phyloP scores from a whole-genome alignment of 2,888 invertebrate genomes.

The Tetropium fuscum region DNA sequence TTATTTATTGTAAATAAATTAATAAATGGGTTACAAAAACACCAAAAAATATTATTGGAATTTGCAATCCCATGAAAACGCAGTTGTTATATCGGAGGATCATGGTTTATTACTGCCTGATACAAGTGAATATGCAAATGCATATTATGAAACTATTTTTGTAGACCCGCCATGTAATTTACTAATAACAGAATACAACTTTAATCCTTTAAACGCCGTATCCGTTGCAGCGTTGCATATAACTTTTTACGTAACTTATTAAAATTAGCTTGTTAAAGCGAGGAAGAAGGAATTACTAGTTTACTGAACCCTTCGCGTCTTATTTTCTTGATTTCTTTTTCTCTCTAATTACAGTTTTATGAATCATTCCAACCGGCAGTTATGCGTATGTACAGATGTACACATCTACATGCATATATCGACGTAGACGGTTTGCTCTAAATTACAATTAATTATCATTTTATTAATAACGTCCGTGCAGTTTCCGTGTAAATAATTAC shows the following conservation, averaged over 20 bases:
- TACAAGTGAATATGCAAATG: no score
- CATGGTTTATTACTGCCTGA: no score
- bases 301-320: conserved; percentile 9
- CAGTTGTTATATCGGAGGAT: no score
- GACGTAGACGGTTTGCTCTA: conserved; percentile 13
- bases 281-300: conserved; percentile 23
- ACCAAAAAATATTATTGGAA: no score
- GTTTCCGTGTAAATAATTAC: conserved; percentile 12
- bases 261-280: conserved; percentile 12
- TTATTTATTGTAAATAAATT: no score
- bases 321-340: conserved; percentile 10
- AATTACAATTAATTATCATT: conserved; percentile 20
- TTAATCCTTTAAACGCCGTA: conserved; percentile 1
- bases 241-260: conserved; percentile 6
- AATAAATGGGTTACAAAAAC: no score
- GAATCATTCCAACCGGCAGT: conserved; percentile 13
- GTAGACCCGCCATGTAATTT: no score
- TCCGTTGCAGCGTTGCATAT: conserved; percentile 3
- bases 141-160: no score
- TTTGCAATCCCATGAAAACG: no score
- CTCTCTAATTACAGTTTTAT: conserved; percentile 10
- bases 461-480: conserved; percentile 13
- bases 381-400: no score
- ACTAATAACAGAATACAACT: no score
- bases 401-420: not conserved